Evolutionary conservation across 2,797 vertebrate species (phyloP).

Genomic region (Astyanax mexicanus): DNA sequence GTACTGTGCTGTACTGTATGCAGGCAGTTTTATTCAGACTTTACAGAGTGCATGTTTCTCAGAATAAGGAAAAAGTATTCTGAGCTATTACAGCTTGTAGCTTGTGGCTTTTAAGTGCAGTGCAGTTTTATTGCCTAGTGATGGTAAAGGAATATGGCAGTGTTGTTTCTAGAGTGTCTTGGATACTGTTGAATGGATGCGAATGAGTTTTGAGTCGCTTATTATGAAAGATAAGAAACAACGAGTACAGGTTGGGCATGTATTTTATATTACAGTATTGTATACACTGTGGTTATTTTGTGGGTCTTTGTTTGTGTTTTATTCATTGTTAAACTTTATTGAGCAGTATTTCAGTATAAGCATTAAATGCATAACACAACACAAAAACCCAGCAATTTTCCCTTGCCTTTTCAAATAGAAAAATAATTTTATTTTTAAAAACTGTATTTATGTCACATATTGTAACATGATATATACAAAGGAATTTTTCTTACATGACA

Average conservation of each 20-base stretch:
- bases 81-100: neutral
- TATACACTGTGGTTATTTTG: neutral
- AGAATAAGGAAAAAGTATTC: neutral
- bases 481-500: too few relatives aligned
- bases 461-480: too few relatives aligned
- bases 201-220: neutral
- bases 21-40: conserved; percentile 3
- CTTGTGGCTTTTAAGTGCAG: neutral
- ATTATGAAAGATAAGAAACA: neutral
- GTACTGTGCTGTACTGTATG: neutral
- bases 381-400: neutral
- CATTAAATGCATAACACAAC: neutral
- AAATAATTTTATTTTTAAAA: too few relatives aligned
- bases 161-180: neutral
- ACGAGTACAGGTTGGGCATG: neutral
- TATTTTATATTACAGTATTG: neutral
- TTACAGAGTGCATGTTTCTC: neutral
- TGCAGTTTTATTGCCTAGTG: conserved; percentile 3
- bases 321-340: too few relatives aligned
- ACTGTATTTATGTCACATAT: too few relatives aligned
- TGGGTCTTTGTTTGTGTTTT: neutral
- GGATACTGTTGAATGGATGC: neutral
- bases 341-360: too few relatives aligned
- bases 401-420: neutral
- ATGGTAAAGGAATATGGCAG: too few relatives aligned